These are phyloP conservation scores for Mactra quadrangularis DNA, from an alignment of 1,140 invertebrate species.

Conservation along the genomic window DNA sequence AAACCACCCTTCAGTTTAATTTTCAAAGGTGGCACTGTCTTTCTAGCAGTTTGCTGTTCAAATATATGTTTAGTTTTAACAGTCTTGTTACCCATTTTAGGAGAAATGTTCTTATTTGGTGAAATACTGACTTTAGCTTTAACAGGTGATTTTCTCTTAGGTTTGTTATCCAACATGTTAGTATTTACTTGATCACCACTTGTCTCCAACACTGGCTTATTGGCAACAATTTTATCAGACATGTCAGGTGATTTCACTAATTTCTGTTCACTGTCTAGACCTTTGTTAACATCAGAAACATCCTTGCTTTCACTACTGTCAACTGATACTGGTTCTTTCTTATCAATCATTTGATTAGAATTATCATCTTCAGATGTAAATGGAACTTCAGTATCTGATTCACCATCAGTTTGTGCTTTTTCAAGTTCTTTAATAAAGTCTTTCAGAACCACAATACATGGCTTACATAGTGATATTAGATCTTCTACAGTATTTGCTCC, in stretches of 20 bases:
- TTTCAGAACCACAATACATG: conserved; percentile 73
- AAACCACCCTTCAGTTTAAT: conserved; percentile 64
- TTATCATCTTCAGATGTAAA: conserved; percentile 15
- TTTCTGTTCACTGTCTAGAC: background rate
- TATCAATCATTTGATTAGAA: conserved; percentile 1
- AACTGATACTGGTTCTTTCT: background rate
- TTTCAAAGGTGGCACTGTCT: conserved; percentile 71
- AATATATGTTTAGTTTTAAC: conserved; percentile 3
- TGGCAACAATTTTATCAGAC: background rate
- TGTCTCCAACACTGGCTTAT: background rate
- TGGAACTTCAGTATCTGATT: conserved; percentile 8
- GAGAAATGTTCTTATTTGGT: background rate
- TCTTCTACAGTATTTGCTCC: conserved; percentile 5
- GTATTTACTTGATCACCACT: background rate
- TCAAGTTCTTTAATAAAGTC: conserved; percentile 78
- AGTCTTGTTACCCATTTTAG: background rate
- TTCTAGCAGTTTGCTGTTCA: conserved; percentile 53
- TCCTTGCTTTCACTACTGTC: background rate
- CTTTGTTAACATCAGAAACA: background rate
- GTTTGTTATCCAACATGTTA: background rate
- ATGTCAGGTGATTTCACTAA: background rate
- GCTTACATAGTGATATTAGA: conserved; percentile 57
- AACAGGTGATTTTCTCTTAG: conserved; percentile 11
- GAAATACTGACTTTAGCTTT: background rate
- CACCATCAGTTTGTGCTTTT: conserved; percentile 36